Percentiles rank a stretch among this genome's conserved stretches.
These are phyloP conservation scores for Semaprochilodus insignis DNA, from an alignment of 2,797 vertebrate species.

Conservation along the genomic window DNA sequence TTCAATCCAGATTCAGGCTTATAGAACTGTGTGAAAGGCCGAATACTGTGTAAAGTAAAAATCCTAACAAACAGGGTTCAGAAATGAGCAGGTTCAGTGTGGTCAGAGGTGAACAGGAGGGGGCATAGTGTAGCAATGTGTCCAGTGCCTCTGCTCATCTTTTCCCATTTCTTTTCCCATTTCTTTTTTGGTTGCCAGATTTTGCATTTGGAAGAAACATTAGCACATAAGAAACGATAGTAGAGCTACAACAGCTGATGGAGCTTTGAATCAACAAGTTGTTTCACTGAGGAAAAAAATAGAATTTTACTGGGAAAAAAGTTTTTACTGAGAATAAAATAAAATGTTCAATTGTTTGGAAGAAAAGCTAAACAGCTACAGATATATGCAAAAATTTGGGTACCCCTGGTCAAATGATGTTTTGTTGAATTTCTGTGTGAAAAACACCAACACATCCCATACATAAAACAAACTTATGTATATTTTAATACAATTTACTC, in stretches of 20 bases:
- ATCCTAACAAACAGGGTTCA: neutral
- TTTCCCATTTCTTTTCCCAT: neutral
- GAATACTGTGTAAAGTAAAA: neutral
- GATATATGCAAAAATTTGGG: too few relatives aligned
- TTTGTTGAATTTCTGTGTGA: too few relatives aligned
- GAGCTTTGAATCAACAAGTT: neutral
- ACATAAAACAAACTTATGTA: too few relatives aligned
- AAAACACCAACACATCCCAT: too few relatives aligned
- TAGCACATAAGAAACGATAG: neutral
- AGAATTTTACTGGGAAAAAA: too few relatives aligned
- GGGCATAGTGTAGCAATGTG: slow-evolving; percentile 61
- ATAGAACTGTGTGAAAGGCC: neutral
- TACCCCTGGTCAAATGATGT: too few relatives aligned
- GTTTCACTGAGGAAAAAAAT: too few relatives aligned
- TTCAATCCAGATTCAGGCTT: too few relatives aligned
- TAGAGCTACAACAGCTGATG: neutral
- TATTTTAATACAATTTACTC: too few relatives aligned
- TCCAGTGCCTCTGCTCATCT: neutral
- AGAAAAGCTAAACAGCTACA: too few relatives aligned
- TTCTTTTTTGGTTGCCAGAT: neutral
- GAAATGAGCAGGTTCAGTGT: neutral
- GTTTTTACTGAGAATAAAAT: too few relatives aligned
- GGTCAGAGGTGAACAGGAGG: slow-evolving; percentile 46
- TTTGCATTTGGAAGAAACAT: neutral
- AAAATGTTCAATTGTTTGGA: too few relatives aligned